phyloP scores from a whole-genome alignment of 2,113 vertebrate species.

The Nycticebus coucang region DNA sequence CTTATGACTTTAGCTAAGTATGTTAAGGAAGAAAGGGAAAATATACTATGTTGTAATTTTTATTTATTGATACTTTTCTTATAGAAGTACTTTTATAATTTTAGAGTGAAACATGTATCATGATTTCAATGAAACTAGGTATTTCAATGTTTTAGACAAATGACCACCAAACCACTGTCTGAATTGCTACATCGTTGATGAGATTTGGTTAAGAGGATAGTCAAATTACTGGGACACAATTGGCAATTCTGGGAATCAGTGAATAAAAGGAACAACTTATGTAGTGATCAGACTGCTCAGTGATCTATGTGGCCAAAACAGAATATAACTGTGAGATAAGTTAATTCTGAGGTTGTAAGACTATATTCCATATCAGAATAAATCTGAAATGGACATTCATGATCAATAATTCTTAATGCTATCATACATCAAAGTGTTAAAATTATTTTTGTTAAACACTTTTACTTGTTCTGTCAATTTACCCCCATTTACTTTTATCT shows the following conservation, averaged over 20 bases:
- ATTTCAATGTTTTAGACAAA: conserved; percentile 8
- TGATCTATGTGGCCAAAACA: conserved; percentile 11
- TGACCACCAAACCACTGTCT: not conserved
- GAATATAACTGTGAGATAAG: not conserved
- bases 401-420: not conserved
- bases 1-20: conserved; percentile 38
- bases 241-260: conserved; percentile 54
- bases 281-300: not conserved
- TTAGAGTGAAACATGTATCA: not conserved
- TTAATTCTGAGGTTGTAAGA: not conserved
- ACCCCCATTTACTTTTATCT: not conserved
- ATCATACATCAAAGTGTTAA: not conserved
- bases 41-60: not conserved
- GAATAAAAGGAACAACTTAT: conserved; percentile 64
- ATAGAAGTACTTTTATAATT: not conserved
- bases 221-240: conserved; percentile 38
- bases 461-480: not conserved
- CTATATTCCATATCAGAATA: not conserved
- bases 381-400: not conserved
- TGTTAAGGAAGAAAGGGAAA: conserved; percentile 17
- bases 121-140: not conserved
- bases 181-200: not conserved
- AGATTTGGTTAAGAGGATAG: conserved; percentile 40
- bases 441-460: not conserved
- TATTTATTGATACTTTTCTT: conserved; percentile 22